Conservation (phyloP, 2,797 vertebrate genomes). For the Muscicapa comitata region DNA sequence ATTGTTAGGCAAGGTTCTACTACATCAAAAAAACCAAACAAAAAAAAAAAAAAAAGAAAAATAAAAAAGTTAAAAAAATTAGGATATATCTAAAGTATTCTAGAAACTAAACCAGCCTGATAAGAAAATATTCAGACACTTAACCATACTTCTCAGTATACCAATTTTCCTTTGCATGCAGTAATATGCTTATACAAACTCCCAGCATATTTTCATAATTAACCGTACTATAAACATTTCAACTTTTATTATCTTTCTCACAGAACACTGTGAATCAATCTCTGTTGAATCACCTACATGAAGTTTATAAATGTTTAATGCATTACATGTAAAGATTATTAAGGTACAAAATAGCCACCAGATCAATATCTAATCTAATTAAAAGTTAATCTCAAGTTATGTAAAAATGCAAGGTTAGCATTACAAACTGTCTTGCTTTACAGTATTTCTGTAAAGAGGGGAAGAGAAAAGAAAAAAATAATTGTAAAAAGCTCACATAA, state of each 20-base stretch:
- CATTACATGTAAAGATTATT: background rate
- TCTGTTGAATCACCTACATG: background rate
- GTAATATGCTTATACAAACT: background rate
- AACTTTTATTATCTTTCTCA: background rate
- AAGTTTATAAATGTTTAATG: background rate
- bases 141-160: background rate
- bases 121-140: background rate
- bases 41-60: background rate
- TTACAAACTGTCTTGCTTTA: background rate
- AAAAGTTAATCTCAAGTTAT: slow-evolving; percentile 19
- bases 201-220: background rate
- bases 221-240: background rate
- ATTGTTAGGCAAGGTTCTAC: background rate
- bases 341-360: background rate
- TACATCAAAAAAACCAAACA: background rate
- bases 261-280: background rate
- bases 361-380: slow-evolving; percentile 23
- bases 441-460: background rate
- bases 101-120: background rate
- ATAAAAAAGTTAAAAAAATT: background rate
- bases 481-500: background rate
- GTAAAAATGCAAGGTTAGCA: background rate
- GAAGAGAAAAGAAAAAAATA: background rate
- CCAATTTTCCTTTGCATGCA: background rate
- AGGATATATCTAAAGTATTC: background rate